Conservation (phyloP, 2,797 vertebrate genomes). For the Neosalanx taihuensis region DNA sequence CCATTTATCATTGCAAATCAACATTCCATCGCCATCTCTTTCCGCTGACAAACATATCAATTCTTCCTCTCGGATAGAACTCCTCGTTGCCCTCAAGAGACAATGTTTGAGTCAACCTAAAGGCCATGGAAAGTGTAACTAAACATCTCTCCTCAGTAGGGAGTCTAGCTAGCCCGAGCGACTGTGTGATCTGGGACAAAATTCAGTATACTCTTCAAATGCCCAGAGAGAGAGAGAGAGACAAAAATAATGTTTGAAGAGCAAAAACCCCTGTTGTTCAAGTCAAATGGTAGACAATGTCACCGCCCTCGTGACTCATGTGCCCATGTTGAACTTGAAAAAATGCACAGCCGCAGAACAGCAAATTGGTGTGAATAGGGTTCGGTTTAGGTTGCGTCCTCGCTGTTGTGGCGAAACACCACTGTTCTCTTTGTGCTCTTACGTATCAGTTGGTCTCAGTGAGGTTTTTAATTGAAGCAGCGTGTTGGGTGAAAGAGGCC, state of each 20-base stretch:
- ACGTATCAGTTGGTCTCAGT: slow-evolving; percentile 15
- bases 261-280: slow-evolving; percentile 20
- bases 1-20: neutral
- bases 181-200: slow-evolving; percentile 49
- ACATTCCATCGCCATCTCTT: neutral
- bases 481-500: slow-evolving; percentile 11
- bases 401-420: slow-evolving; percentile 45
- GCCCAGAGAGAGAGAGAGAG: neutral
- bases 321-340: slow-evolving; percentile 22
- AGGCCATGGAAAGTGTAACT: slow-evolving; percentile 32
- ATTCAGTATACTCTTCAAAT: slow-evolving; percentile 30
- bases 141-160: slow-evolving; percentile 35
- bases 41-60: slow-evolving; percentile 34
- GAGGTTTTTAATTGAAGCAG: slow-evolving; percentile 18
- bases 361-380: slow-evolving; percentile 54
- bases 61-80: slow-evolving; percentile 44
- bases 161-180: slow-evolving; percentile 42
- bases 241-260: slow-evolving; percentile 18
- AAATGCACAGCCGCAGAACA: slow-evolving; percentile 42
- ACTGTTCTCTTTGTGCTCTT: slow-evolving; percentile 39
- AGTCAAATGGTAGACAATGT: slow-evolving; percentile 49
- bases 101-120: slow-evolving; percentile 50
- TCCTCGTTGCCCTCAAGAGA: slow-evolving; percentile 50
- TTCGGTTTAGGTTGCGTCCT: slow-evolving; percentile 43
- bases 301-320: slow-evolving; percentile 35